Evolutionary conservation across 2,113 vertebrate species (phyloP).

Genomic region (Manacus vitellinus): DNA sequence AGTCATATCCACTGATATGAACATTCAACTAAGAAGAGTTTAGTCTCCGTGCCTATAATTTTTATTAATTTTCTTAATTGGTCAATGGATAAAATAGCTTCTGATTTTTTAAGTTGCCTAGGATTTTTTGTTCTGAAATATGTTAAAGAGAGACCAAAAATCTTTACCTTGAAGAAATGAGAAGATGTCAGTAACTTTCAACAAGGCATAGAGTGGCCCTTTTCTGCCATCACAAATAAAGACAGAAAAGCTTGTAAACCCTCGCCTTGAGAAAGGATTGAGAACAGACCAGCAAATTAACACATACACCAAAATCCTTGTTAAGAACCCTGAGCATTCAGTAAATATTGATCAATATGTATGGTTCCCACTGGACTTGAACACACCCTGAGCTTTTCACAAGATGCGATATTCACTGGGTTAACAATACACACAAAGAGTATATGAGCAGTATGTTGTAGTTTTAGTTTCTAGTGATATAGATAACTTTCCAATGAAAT

Average conservation of each 20-base stretch:
- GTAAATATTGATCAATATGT: accelerated
- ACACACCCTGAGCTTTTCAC: neutral
- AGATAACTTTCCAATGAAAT: neutral
- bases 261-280: neutral
- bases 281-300: neutral
- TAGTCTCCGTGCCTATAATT: neutral
- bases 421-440: neutral
- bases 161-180: neutral
- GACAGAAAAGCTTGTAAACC: neutral
- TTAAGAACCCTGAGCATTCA: neutral
- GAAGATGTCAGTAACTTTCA: neutral
- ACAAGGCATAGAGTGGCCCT: too few species aligned
- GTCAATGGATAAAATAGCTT: neutral
- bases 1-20: neutral
- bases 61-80: neutral
- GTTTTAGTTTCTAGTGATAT: neutral
- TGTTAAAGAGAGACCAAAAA: neutral
- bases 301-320: neutral
- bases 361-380: neutral
- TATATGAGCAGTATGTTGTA: neutral
- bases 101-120: neutral
- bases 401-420: neutral
- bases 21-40: neutral
- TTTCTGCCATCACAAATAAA: neutral
- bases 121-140: neutral